Base-by-base conservation (phyloP, 2,888 invertebrate species). In the Polyommatus iphigenia region DNA sequence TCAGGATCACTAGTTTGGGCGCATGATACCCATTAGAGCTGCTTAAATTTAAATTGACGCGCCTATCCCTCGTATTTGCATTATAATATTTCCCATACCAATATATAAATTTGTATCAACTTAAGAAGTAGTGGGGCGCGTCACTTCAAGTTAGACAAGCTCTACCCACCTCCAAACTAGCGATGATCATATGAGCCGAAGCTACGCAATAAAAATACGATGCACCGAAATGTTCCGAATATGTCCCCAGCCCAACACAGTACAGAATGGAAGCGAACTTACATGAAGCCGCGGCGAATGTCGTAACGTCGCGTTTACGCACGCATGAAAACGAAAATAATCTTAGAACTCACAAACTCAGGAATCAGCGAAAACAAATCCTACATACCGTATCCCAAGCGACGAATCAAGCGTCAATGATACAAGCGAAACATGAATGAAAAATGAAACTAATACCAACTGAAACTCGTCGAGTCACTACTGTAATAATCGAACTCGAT, bases 271-370 rank as follows among this genome's bases (percentile, higher is more conserved):
- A 88, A 91, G 90, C 91, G 84, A 85, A 94, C 94, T 94, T 94
- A 94, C 94, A 92, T 90, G 89, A 91, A 93, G 91, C 91, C 84
- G 88, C 90, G 89, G 87, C 91, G 88, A 86, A 84, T 85, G 88
- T 89, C 85, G 90, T 86, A 77, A 86, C 87, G 89, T 89, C 89
- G 90, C 88, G 84, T 86, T 88, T 87, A 88, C 89, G 91, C 85
- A 86, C 88, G 90, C 94, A 93, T 94, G 94, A 85, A 93, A 93
- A 92, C 86, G 83, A 92, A 91, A 93, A 85, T 79, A 90, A 91
- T 86, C 91, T 91, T 91, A 93, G 87, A 92, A 91, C 88, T 88
- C 82, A 91, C 85, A 86, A 86, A 83, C 88, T 89, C 82, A 91
- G 85, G 86, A 86, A 83, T 84, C 84, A 89, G 89, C 89, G 89